Conservation (phyloP, 2,888 invertebrate genomes). For the Mimas tiliae region DNA sequence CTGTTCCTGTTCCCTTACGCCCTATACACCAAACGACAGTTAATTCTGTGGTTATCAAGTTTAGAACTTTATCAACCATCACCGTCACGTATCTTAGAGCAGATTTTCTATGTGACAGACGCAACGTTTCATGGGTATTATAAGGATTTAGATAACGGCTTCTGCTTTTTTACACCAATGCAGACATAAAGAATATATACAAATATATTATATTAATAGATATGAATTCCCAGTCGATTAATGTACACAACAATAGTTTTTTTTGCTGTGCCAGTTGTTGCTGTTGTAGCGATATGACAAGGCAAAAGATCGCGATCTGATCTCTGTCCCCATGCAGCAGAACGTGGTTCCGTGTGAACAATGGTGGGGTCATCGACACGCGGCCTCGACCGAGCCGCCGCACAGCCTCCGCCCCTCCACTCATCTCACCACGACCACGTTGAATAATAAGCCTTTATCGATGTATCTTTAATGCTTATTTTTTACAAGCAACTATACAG, state of each 20-base stretch:
- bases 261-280: neutral
- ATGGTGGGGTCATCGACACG: conserved; percentile 22
- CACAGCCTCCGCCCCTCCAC: conserved; percentile 20
- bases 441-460: neutral
- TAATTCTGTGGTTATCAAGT: no score
- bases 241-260: neutral
- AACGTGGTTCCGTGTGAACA: conserved; percentile 19
- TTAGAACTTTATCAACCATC: no score
- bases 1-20: no score
- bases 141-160: no score
- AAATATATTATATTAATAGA: neutral
- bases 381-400: conserved; percentile 22
- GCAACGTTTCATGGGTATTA: no score
- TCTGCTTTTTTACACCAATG: no score
- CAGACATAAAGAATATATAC: neutral
- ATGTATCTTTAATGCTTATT: neutral
- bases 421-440: conserved; percentile 21
- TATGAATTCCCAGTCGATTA: neutral
- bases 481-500: neutral
- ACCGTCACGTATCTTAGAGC: no score
- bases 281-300: conserved; percentile 9
- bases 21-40: no score
- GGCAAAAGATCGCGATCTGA: conserved; percentile 13
- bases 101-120: no score
- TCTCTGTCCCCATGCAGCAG: conserved; percentile 15